Evolutionary conservation across 2,888 invertebrate genomes (phyloP).

Genomic region (Phortica magna): DNA sequence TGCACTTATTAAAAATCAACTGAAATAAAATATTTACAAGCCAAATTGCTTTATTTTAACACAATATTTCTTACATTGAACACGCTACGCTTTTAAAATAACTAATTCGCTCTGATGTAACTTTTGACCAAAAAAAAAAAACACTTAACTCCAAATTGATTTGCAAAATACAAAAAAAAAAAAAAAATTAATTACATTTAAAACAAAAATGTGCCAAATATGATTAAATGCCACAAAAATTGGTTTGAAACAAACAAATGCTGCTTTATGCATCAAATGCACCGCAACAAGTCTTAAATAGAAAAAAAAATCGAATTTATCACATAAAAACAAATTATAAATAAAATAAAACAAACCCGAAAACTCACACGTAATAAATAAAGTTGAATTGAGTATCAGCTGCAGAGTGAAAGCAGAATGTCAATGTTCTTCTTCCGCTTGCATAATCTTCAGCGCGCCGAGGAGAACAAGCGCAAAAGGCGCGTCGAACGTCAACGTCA

Average conservation of each 20-base stretch:
- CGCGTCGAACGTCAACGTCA: constrained; percentile 79
- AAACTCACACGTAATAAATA: constrained; percentile 26
- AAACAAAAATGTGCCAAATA: background rate
- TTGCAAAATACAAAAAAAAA: background rate
- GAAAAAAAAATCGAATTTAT: constrained; percentile 18
- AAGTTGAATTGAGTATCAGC: constrained; percentile 13
- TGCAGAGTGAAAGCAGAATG: constrained; percentile 82
- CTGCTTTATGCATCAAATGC: constrained; percentile 15
- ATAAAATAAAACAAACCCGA: constrained; percentile 27
- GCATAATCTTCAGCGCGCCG: constrained; percentile 92
- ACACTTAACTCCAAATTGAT: background rate
- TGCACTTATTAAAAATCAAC: background rate
- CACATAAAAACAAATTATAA: constrained; percentile 33
- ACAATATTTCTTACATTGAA: background rate
- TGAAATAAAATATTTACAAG: background rate
- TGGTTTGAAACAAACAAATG: constrained; percentile 7
- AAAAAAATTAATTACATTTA: background rate
- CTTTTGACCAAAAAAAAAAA: background rate
- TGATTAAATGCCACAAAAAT: background rate
- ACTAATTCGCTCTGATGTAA: background rate
- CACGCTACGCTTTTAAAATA: constrained; percentile 3
- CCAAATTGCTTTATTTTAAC: background rate
- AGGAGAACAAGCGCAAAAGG: constrained; percentile 86
- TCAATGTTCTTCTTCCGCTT: constrained; percentile 97
- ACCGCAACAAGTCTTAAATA: constrained; percentile 27